Evolutionary conservation across 2,113 vertebrate species (phyloP).

Genomic region (Seriola aureovittata): DNA sequence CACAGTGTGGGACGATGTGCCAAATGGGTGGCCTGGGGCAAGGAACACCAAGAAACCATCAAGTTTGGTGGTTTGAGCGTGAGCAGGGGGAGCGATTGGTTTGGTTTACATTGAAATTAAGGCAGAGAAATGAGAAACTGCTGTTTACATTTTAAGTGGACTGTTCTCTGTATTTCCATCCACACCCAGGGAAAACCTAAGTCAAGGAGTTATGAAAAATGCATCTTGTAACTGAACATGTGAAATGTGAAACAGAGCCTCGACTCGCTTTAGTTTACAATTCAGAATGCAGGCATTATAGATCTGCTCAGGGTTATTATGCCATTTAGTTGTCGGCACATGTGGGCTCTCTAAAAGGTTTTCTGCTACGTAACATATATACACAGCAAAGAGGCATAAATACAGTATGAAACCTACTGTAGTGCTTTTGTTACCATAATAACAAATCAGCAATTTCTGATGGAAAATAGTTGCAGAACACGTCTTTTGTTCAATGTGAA

Average conservation of each 20-base stretch:
- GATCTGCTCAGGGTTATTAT: constrained; percentile 52
- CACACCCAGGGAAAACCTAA: constrained; percentile 64
- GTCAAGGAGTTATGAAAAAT: constrained; percentile 70
- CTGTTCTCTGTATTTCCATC: constrained; percentile 74
- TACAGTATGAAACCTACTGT: not conserved
- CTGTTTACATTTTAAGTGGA: constrained; percentile 78
- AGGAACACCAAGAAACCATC: constrained; percentile 84
- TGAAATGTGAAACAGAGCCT: constrained; percentile 67
- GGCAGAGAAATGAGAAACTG: constrained; percentile 82
- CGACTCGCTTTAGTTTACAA: constrained; percentile 54
- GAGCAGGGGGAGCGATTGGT: constrained; percentile 67
- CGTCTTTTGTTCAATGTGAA: not conserved
- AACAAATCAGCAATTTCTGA: not conserved
- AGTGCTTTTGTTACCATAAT: not conserved
- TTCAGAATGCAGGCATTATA: constrained; percentile 41
- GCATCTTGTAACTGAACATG: constrained; percentile 58
- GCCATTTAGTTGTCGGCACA: constrained; percentile 17
- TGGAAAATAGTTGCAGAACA: not conserved
- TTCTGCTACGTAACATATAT: constrained; percentile 10
- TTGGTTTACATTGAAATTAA: constrained; percentile 84
- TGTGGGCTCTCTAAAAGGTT: constrained; percentile 31
- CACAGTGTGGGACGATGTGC: constrained; percentile 63
- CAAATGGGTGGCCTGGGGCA: constrained; percentile 72
- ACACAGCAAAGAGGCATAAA: constrained; percentile 24
- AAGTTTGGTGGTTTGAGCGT: constrained; percentile 79